These are phyloP conservation scores for Cephalopholis sonnerati DNA, from an alignment of 2,113 vertebrate species.

Conservation along the genomic window DNA sequence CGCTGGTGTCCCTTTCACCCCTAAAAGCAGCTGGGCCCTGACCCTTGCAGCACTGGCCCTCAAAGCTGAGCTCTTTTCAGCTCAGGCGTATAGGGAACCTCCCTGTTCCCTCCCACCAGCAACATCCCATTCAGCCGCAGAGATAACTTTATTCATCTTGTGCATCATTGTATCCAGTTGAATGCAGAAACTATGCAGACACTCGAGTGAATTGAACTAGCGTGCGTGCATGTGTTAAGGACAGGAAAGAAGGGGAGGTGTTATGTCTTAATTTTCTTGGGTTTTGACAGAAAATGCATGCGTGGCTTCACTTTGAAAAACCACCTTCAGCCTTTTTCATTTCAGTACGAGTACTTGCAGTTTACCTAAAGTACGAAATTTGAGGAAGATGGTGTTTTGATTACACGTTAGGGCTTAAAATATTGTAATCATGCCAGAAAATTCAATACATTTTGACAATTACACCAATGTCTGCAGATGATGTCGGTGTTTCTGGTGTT, in stretches of 20 bases:
- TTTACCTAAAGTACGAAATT: constrained; percentile 40
- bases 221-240: constrained; percentile 76
- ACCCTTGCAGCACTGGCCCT: constrained; percentile 93
- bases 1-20: constrained; percentile 94
- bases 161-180: constrained; percentile 99
- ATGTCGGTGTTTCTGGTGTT: constrained; percentile 27
- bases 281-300: constrained; percentile 77
- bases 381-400: constrained; percentile 41
- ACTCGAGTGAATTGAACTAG: constrained; percentile 91
- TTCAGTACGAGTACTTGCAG: constrained; percentile 27
- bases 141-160: constrained; percentile 99
- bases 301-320: constrained; percentile 45
- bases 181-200: constrained; percentile 92
- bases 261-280: constrained; percentile 92
- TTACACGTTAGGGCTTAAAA: constrained; percentile 49
- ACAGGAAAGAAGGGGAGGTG: constrained; percentile 75
- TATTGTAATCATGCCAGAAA: constrained; percentile 36
- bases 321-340: constrained; percentile 24
- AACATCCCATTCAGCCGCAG: constrained; percentile 94
- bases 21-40: constrained; percentile 96
- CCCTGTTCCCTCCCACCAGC: constrained; percentile 96
- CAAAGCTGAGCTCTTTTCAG: constrained; percentile 92
- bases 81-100: constrained; percentile 85
- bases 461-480: constrained; percentile 37
- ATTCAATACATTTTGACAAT: constrained; percentile 52